A percentile compares a stretch with the other conserved stretches of the same genome.
These are phyloP conservation scores for Fundulus diaphanus DNA, from an alignment of 2,797 vertebrate species.

Conservation along the genomic window DNA sequence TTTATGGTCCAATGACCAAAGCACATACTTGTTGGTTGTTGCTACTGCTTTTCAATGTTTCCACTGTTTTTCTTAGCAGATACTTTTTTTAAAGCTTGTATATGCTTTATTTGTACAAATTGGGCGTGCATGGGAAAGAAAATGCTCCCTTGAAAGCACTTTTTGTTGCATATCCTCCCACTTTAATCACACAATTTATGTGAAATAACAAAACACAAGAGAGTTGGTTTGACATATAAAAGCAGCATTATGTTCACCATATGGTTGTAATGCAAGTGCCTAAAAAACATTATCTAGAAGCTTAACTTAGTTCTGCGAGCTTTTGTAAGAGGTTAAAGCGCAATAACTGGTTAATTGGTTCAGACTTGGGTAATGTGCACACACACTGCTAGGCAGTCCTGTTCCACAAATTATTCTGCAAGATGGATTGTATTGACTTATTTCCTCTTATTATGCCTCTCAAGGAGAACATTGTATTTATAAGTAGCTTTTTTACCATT, in stretches of 20 bases:
- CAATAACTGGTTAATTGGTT: conserved; percentile 59
- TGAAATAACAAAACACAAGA: conserved; percentile 47
- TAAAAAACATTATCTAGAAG: conserved; percentile 52
- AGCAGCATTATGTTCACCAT: conserved; percentile 45
- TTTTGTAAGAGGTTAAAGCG: conserved; percentile 52
- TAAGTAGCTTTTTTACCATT: conserved; percentile 78
- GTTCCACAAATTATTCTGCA: conserved; percentile 67
- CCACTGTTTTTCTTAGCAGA: conserved; percentile 53
- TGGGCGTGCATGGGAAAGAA: conserved; percentile 62
- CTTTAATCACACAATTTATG: conserved; percentile 61
- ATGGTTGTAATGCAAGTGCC: conserved; percentile 51
- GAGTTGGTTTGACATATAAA: conserved; percentile 37
- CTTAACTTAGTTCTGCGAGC: conserved; percentile 49
- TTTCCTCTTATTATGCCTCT: conserved; percentile 79
- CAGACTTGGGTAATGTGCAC: conserved; percentile 67
- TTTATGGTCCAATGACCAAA: conserved; percentile 66
- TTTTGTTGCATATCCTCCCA: conserved; percentile 59
- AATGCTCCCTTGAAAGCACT: conserved; percentile 41
- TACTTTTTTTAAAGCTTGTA: conserved; percentile 60
- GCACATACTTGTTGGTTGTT: conserved; percentile 63
- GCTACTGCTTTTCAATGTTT: conserved; percentile 48
- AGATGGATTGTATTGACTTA: conserved; percentile 78
- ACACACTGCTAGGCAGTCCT: conserved; percentile 56
- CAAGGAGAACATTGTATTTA: conserved; percentile 65
- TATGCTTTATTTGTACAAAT: conserved; percentile 57